These are phyloP conservation scores for Eilema caniola DNA, from an alignment of 2,888 invertebrate genomes.

Conservation along the genomic window DNA sequence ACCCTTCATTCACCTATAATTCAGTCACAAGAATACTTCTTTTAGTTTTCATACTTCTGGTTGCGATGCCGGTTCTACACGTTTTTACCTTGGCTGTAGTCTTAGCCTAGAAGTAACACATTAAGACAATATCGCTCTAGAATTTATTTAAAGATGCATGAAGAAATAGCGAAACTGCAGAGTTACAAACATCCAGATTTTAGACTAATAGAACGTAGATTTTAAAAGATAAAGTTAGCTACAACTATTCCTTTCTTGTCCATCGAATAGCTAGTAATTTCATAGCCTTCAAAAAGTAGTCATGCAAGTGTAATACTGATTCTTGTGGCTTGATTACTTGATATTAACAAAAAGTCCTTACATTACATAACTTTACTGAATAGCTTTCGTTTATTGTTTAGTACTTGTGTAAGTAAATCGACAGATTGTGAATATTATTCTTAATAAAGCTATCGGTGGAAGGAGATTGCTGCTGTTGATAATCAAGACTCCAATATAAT, in stretches of 20 bases:
- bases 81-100: background rate
- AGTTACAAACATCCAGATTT: background rate
- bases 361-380: background rate
- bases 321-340: constrained; percentile 11
- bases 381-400: background rate
- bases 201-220: background rate
- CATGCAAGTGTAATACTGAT: background rate
- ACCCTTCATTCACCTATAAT: background rate
- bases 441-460: background rate
- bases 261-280: background rate
- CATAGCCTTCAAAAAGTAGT: background rate
- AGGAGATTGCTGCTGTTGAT: background rate
- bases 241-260: background rate
- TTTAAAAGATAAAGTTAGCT: too few species aligned
- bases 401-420: background rate
- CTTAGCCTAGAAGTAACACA: background rate
- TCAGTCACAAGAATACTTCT: background rate
- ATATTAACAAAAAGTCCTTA: constrained; percentile 4
- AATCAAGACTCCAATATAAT: background rate
- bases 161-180: background rate
- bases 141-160: background rate
- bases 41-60: background rate
- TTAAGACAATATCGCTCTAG: background rate
- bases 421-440: constrained; percentile 13
- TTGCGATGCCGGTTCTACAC: background rate